A percentile compares a stretch with the other conserved stretches of the same genome.
phyloP scores from a whole-genome alignment of 2,113 vertebrate genomes.

The Motacilla alba region DNA sequence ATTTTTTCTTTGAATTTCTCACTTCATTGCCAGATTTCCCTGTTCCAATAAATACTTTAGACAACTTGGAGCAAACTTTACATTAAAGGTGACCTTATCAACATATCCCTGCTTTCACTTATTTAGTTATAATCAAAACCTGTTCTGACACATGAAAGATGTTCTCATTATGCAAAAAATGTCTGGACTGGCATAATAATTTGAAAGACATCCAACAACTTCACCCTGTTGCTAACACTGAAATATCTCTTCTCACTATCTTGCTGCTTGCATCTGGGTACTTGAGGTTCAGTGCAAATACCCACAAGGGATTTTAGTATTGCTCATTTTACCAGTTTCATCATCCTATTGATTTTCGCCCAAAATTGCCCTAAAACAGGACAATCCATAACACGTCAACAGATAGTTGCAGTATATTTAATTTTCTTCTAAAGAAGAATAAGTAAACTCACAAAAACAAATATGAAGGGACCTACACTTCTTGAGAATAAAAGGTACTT shows the following conservation, averaged over 20 bases:
- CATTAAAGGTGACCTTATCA: conserved; percentile 67
- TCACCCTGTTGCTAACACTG: background rate
- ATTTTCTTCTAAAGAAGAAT: background rate
- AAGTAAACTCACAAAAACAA: background rate
- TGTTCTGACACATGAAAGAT: conserved; percentile 69
- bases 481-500: background rate
- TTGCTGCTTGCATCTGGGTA: background rate
- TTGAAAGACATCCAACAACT: conserved; percentile 55
- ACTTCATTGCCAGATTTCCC: background rate
- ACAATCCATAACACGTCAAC: background rate
- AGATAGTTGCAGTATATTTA: background rate
- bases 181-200: conserved; percentile 63
- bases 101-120: conserved; percentile 55
- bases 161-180: conserved; percentile 69
- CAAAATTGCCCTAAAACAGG: background rate
- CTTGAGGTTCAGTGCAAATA: background rate
- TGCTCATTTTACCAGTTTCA: background rate
- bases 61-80: conserved; percentile 58
- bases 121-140: conserved; percentile 72
- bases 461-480: background rate
- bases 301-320: background rate
- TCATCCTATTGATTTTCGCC: background rate
- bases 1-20: background rate
- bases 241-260: background rate
- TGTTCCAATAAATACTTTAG: conserved; percentile 14